Percentiles rank a stretch among this genome's conserved stretches.
Conservation (phyloP, 2,888 invertebrate genomes). For the Macrophya alboannulata region DNA sequence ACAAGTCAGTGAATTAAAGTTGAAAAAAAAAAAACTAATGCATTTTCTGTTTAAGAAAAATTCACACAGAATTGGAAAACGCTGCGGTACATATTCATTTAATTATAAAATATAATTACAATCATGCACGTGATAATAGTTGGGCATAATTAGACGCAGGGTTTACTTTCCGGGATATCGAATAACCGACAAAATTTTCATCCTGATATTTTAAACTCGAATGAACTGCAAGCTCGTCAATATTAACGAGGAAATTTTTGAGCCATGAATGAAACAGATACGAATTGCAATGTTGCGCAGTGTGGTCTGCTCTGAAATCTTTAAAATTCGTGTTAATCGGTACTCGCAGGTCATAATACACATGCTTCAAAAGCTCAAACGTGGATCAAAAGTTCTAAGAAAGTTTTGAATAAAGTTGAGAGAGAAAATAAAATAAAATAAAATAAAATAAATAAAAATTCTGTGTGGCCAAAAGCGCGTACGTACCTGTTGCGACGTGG, state of each 20-base stretch:
- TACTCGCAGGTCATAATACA: background rate
- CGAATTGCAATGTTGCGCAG: background rate
- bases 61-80: background rate
- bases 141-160: background rate
- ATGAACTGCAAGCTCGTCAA: background rate
- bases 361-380: background rate
- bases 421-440: background rate
- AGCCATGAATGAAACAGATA: background rate
- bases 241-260: background rate
- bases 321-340: background rate
- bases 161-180: background rate
- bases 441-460: background rate
- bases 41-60: background rate
- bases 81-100: background rate
- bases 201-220: background rate
- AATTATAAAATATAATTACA: background rate
- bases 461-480: conserved; percentile 13
- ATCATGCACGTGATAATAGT: background rate
- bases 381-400: background rate
- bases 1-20: background rate
- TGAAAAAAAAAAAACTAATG: background rate
- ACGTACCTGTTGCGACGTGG: conserved; percentile 42
- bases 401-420: background rate
- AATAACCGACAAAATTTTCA: background rate
- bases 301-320: background rate